Percentiles rank a stretch among this genome's conserved stretches.
Conservation (phyloP, 2,797 vertebrate species). For the Characodon lateralis region DNA sequence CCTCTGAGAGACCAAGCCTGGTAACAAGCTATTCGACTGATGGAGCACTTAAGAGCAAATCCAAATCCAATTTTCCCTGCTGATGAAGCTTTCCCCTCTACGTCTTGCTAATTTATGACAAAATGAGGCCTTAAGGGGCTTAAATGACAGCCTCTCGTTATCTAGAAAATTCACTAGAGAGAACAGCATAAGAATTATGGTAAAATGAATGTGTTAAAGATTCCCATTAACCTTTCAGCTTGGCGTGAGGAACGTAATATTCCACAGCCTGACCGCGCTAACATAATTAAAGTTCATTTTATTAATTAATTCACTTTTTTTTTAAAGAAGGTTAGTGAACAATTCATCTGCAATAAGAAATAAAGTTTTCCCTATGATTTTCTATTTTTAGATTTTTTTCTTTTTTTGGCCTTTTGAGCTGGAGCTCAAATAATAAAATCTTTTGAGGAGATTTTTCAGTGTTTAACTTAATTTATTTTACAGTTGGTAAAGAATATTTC, state of each 20-base stretch:
- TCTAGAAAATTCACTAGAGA: conserved; percentile 35
- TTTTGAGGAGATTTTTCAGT: conserved; percentile 7
- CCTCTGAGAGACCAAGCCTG: conserved; percentile 30
- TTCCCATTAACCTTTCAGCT: conserved; percentile 69
- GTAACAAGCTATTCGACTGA: conserved; percentile 72
- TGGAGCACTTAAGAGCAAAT: conserved; percentile 73
- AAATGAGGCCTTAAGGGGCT: conserved; percentile 56
- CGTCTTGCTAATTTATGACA: conserved; percentile 61
- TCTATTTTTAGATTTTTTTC: not conserved
- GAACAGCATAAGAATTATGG: conserved; percentile 34
- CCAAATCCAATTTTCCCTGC: conserved; percentile 74
- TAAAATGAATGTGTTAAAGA: conserved; percentile 54
- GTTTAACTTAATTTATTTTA: conserved; percentile 2
- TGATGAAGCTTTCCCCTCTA: conserved; percentile 59
- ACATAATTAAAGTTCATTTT: conserved; percentile 56
- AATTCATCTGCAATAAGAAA: not conserved
- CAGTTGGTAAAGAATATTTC: not conserved
- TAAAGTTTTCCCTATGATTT: not conserved
- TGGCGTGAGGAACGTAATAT: conserved; percentile 23
- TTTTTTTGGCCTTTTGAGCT: not conserved
- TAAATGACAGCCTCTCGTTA: conserved; percentile 54
- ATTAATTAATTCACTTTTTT: conserved; percentile 43
- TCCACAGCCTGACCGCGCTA: conserved; percentile 35
- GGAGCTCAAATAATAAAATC: conserved; percentile 5
- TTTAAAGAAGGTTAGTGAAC: not conserved